Percentiles rank a stretch among this genome's conserved stretches.
These are phyloP conservation scores for Drosophila emarginata DNA, from an alignment of 2,888 invertebrate genomes.

Conservation along the genomic window DNA sequence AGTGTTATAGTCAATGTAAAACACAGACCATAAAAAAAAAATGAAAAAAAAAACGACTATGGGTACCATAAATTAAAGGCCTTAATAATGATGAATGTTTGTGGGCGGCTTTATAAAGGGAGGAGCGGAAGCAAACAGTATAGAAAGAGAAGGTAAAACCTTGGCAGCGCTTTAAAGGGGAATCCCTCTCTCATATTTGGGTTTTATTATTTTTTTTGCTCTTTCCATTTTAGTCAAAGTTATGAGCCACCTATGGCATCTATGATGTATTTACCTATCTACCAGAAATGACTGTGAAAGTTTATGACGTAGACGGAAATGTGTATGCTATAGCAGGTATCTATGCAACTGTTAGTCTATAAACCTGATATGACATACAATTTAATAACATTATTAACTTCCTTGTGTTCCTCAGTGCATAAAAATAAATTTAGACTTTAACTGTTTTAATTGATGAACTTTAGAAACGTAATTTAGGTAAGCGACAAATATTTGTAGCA, in stretches of 20 bases:
- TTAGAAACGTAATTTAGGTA: background rate
- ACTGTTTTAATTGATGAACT: background rate
- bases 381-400: background rate
- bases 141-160: background rate
- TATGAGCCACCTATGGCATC: slow-evolving; percentile 8
- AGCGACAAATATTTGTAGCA: background rate
- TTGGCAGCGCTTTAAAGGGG: slow-evolving; percentile 1
- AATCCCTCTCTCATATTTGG: background rate
- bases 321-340: background rate
- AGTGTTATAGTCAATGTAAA: slow-evolving; percentile 74
- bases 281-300: slow-evolving; percentile 2
- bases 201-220: background rate
- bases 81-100: slow-evolving; percentile 71
- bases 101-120: background rate
- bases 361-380: background rate
- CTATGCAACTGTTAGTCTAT: background rate
- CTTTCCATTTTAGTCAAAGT: background rate
- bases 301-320: slow-evolving; percentile 1
- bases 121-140: slow-evolving; percentile 23
- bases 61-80: slow-evolving; percentile 69
- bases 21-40: slow-evolving; percentile 67
- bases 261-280: slow-evolving; percentile 2
- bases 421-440: background rate
- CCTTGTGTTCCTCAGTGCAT: background rate
- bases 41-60: slow-evolving; percentile 42